Evolutionary conservation across 2,113 vertebrate species (phyloP).

Genomic region (Rhinogobius similis): DNA sequence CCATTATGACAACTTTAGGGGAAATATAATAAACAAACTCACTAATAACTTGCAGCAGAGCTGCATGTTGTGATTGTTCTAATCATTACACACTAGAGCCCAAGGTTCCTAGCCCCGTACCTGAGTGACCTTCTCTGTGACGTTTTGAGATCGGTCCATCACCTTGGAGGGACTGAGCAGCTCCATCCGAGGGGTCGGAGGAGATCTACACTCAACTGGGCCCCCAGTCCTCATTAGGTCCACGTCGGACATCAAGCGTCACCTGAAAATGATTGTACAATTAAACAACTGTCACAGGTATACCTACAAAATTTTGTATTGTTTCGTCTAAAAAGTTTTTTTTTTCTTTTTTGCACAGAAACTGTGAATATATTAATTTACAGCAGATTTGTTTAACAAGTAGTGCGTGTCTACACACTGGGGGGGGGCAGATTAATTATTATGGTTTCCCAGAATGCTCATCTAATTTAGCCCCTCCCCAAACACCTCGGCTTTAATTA

Average conservation of each 20-base stretch:
- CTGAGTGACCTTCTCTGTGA: slow-evolving; percentile 77
- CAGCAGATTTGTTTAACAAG: neutral
- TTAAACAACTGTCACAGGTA: slow-evolving; percentile 3
- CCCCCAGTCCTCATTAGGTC: slow-evolving; percentile 60
- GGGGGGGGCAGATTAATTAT: slow-evolving; percentile 1
- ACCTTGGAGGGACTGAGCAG: slow-evolving; percentile 66
- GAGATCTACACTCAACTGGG: slow-evolving; percentile 27
- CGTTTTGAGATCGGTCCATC: slow-evolving; percentile 68
- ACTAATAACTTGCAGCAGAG: neutral
- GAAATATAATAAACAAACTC: neutral
- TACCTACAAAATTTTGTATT: neutral
- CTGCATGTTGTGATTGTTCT: neutral
- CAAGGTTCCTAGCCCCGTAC: slow-evolving; percentile 41
- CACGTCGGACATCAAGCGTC: slow-evolving; percentile 57
- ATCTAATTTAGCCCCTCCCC: slow-evolving; percentile 40
- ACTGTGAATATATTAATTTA: neutral
- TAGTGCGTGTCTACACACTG: neutral
- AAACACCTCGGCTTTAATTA: slow-evolving; percentile 25
- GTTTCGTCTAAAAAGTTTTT: neutral
- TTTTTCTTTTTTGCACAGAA: neutral
- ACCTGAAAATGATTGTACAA: slow-evolving; percentile 11
- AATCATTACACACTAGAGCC: neutral
- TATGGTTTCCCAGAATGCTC: slow-evolving; percentile 45
- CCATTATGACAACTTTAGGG: slow-evolving; percentile 10
- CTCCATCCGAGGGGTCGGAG: slow-evolving; percentile 58